Conservation (phyloP, 2,113 vertebrate genomes). For the Theropithecus gelada region DNA sequence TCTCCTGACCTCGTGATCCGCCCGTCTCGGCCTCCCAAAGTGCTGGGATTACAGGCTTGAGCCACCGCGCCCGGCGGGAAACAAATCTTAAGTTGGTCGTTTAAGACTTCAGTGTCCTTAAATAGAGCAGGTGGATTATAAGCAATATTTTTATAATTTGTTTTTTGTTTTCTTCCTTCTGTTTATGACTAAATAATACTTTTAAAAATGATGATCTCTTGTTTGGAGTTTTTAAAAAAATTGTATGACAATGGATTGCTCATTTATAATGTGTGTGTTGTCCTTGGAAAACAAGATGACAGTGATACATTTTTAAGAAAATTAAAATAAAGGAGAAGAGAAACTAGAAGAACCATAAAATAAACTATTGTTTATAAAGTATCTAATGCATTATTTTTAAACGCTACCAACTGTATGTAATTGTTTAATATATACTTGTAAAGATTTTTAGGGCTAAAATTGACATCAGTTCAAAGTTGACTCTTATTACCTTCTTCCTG, state of each 20-base stretch:
- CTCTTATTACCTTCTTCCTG: conserved; percentile 79
- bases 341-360: not conserved
- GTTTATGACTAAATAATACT: not conserved
- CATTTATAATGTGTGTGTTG: not conserved
- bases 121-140: not conserved
- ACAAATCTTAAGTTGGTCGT: not conserved
- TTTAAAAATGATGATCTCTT: not conserved
- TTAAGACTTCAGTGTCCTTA: not conserved
- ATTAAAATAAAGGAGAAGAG: not conserved
- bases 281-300: conserved; percentile 5
- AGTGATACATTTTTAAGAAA: conserved; percentile 10
- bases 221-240: not conserved
- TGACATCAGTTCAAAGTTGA: conserved; percentile 63
- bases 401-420: conserved; percentile 14
- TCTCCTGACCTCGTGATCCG: too few species aligned
- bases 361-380: not conserved
- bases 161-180: not conserved
- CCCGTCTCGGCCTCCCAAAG: too few species aligned
- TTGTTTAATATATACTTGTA: conserved; percentile 56
- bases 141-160: not conserved
- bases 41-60: too few species aligned
- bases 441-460: conserved; percentile 68
- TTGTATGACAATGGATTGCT: not conserved
- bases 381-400: conserved; percentile 27
- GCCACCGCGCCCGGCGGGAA: too few species aligned